Evolutionary conservation across 2,113 vertebrate species (phyloP), one percentile per base, ranked within the genome.

Genomic region (Scomber japonicus): DNA sequence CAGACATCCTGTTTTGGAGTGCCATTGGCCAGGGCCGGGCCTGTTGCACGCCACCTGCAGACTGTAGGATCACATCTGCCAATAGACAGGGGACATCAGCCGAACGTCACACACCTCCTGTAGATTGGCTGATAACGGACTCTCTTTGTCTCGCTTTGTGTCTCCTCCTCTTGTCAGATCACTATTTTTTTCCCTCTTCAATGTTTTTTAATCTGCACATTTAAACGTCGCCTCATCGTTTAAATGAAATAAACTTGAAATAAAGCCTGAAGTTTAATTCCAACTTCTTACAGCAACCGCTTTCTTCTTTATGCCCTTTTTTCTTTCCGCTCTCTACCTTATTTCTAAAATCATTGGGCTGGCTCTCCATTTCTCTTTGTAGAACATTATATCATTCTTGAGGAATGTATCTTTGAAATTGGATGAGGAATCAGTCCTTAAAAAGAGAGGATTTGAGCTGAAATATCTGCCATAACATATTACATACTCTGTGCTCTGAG

Each of bases 1-100:
- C 90, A 92, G 78, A 94, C 92, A 91, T 94, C 93, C 94, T 95
- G 94, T 94, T 94, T 92, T 94, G 90, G 83, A 89, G 83, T 78
- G 80, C 73, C 83, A 83, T 71, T 77, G 88, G 91, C 88, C 82
- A 55, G 51, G 73, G 81, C 81, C 46, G 4, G 69, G 77, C 71
- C 83, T 64, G 80, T 87, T 72, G 85, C 85, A 88, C 88, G 69
- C 82, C 92, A 92, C 90, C 93, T 92, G 91, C 84, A 84, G 88
- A 91, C 76, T 61, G 48, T 21, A 68, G 68, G 74, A 80, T 63
- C 72, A 80, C 78, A 80, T 92, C 89, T 91, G 88, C 87, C 85
- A 80, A 27, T 56, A 68, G 70, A 69, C 31, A 11, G n/a, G 71
- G 87, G 75, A 90, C 78, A 64, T 71, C 80, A 40, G 68, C 65